These are phyloP conservation scores for Acrossocheilus fasciatus DNA, from an alignment of 2,797 vertebrate species.

Conservation along the genomic window DNA sequence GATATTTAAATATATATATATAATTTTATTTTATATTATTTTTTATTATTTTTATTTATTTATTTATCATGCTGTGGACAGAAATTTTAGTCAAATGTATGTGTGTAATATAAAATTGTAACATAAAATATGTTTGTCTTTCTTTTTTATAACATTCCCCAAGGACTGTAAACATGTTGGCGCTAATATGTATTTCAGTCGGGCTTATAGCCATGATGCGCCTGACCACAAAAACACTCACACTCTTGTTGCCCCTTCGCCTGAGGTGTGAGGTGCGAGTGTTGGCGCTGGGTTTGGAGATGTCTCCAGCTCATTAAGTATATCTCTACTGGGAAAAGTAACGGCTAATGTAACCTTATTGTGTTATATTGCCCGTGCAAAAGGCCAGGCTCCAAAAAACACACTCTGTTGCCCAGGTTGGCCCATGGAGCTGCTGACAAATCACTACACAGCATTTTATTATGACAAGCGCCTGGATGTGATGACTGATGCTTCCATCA, in stretches of 20 bases:
- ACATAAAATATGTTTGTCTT: neutral
- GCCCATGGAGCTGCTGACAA: conserved; percentile 65
- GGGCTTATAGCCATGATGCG: conserved; percentile 9
- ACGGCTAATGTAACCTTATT: conserved; percentile 72
- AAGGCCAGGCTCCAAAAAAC: conserved; percentile 69
- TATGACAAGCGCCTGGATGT: neutral
- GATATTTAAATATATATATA: neutral
- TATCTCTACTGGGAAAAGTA: conserved; percentile 68
- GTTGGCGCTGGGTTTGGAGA: conserved; percentile 57
- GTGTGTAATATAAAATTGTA: neutral
- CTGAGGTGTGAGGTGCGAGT: conserved; percentile 49
- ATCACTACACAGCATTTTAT: conserved; percentile 46
- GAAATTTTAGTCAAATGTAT: neutral
- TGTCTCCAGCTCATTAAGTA: conserved; percentile 69
- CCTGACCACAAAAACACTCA: conserved; percentile 44
- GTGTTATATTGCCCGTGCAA: conserved; percentile 72
- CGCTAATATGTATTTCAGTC: conserved; percentile 3
- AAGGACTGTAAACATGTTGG: conserved; percentile 7
- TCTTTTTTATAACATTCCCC: neutral
- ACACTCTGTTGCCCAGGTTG: conserved; percentile 60
- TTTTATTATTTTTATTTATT: neutral
- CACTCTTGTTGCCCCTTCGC: conserved; percentile 17
- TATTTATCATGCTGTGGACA: neutral
- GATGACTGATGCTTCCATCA: neutral
- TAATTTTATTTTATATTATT: no score